Base-by-base conservation (phyloP, 1,140 invertebrate species). In the Cydia pomonella region DNA sequence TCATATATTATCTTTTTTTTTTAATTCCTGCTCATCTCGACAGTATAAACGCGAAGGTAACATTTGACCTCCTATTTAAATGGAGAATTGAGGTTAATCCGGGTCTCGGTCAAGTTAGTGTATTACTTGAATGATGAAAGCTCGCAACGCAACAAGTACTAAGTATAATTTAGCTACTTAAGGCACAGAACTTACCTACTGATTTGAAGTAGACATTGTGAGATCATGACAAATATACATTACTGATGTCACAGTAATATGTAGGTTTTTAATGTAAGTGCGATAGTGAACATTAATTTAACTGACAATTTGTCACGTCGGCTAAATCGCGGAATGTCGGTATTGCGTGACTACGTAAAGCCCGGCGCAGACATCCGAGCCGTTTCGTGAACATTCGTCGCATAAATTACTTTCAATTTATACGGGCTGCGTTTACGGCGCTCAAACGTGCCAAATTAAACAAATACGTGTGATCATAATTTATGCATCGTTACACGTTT, bases 271-370 rank as follows among this genome's bases (percentile, higher is more conserved):
- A 83, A 87, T 85, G 85, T 82, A 77, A 82, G 77, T 73, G 82
- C 74, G 80, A 74, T 80, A 81, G 82, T 87, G 84, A 86, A 86
- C 85, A 88, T 89, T 89, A 90, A 88, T 90, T 89, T 84, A 86
- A 90, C 88, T 90, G 83, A 88, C 86, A 86, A 90, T 92, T 90
- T 92, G 90, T 92, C 88, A 90, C 88, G 87, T 89, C 77, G 76
- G 79, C 75, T 83, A 84, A 84, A 86, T 87, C 86, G 83, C 73
- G 82, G 87, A 91, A 92, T 91, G 89, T 87, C 73, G 81, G 78
- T 77, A 88, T 91, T 85, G 90, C 90, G 89, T 90, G 88, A 88
- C 86, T 82, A 63, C 81, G 75, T 50, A 50, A 44, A 72, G 73
- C 74, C 75, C 78, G 76, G 73, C 81, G 81, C 79, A 82, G 82